These are phyloP conservation scores for Malurus splendens DNA, from an alignment of 2,797 vertebrate genomes.

Conservation along the genomic window DNA sequence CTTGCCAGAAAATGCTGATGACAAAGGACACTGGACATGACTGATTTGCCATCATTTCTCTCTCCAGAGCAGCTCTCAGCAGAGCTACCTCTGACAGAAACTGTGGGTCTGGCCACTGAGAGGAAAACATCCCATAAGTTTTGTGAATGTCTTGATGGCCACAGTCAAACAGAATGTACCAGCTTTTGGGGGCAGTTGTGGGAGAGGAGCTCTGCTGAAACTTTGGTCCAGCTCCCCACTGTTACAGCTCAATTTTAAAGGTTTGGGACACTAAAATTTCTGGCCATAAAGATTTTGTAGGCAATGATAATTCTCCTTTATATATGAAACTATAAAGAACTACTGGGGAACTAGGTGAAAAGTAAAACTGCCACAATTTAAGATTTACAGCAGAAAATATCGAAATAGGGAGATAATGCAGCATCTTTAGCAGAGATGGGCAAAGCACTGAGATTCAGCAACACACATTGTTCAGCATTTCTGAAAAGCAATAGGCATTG, in stretches of 20 bases:
- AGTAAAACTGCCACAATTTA: not conserved
- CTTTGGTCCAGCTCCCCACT: not conserved
- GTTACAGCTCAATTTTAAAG: not conserved
- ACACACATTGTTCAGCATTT: not conserved
- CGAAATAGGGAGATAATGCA: not conserved
- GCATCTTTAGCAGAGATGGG: not conserved
- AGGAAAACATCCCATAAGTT: not conserved
- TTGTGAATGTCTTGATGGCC: not conserved
- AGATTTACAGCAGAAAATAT: not conserved
- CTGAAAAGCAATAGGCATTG: not conserved
- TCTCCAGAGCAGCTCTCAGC: not conserved
- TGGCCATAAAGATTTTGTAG: not conserved
- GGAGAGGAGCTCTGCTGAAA: not conserved
- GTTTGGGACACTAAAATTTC: not conserved
- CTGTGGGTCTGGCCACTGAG: not conserved
- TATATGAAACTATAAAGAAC: not conserved
- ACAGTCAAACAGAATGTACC: not conserved
- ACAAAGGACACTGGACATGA: rapidly evolving
- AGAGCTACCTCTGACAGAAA: not conserved
- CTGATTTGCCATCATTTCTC: not conserved
- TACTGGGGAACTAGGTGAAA: not conserved
- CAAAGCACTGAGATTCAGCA: not conserved
- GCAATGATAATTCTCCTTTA: not conserved
- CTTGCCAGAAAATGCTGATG: too few relatives aligned
- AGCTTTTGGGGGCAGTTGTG: not conserved